Conservation (phyloP, 2,113 vertebrate genomes). For the Rhineura floridana region DNA sequence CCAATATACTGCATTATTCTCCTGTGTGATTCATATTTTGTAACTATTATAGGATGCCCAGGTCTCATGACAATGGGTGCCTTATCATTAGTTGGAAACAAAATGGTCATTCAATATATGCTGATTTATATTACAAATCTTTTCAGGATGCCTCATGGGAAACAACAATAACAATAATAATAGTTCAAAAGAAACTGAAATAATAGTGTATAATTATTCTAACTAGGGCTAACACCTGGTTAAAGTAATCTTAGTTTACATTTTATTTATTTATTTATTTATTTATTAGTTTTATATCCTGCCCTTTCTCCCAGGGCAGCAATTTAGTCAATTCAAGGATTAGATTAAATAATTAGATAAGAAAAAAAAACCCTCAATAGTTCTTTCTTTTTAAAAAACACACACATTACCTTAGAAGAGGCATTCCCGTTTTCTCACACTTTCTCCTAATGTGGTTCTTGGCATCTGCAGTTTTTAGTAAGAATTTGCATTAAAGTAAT, state of each 20-base stretch:
- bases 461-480: no score
- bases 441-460: no score
- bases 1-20: background rate
- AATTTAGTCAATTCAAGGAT: background rate
- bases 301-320: background rate
- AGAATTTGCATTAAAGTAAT: no score
- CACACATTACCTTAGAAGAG: no score
- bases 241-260: background rate
- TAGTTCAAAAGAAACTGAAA: background rate
- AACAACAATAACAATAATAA: no score
- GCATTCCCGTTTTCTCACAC: no score
- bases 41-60: background rate
- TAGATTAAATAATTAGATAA: background rate
- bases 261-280: background rate
- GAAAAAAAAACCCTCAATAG: no score
- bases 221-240: background rate
- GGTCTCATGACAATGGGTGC: background rate
- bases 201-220: background rate
- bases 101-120: background rate
- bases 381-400: no score
- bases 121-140: no score
- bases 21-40: background rate
- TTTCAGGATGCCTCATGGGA: no score
- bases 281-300: background rate
- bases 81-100: background rate